Percentiles rank a stretch among this genome's conserved stretches.
These are phyloP conservation scores for Drosophila serrata DNA, from an alignment of 1,140 invertebrate species.

Conservation along the genomic window DNA sequence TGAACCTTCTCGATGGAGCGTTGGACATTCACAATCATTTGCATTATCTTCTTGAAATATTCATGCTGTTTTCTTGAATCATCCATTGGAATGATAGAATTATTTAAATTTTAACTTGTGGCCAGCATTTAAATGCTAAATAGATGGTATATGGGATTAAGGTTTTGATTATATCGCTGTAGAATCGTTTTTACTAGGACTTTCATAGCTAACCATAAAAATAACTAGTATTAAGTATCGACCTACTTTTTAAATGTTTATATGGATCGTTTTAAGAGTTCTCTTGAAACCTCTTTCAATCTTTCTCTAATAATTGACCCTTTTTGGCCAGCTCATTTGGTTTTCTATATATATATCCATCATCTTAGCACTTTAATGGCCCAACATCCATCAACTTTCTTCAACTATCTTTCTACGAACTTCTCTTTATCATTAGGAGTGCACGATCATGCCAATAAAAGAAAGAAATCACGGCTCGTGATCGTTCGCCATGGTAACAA, in stretches of 20 bases:
- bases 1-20: slow-evolving; percentile 50
- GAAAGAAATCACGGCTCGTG: slow-evolving; percentile 60
- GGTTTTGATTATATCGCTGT: neutral
- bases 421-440: slow-evolving; percentile 81
- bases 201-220: neutral
- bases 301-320: slow-evolving; percentile 9
- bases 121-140: slow-evolving; percentile 33
- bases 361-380: slow-evolving; percentile 31
- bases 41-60: slow-evolving; percentile 58
- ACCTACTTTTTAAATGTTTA: neutral
- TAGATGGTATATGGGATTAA: slow-evolving; percentile 3
- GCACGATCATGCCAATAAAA: slow-evolving; percentile 83
- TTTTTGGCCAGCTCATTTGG: slow-evolving; percentile 11
- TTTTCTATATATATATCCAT: slow-evolving; percentile 22
- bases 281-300: neutral
- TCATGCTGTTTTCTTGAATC: slow-evolving; percentile 55
- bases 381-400: slow-evolving; percentile 53
- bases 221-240: neutral
- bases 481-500: slow-evolving; percentile 77
- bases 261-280: neutral
- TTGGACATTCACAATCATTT: slow-evolving; percentile 35
- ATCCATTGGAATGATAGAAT: slow-evolving; percentile 64
- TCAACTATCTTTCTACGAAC: slow-evolving; percentile 67
- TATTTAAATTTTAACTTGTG: slow-evolving; percentile 63
- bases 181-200: no score